phyloP scores from a whole-genome alignment of 2,797 vertebrate species.

The Sarcophilus harrisii region DNA sequence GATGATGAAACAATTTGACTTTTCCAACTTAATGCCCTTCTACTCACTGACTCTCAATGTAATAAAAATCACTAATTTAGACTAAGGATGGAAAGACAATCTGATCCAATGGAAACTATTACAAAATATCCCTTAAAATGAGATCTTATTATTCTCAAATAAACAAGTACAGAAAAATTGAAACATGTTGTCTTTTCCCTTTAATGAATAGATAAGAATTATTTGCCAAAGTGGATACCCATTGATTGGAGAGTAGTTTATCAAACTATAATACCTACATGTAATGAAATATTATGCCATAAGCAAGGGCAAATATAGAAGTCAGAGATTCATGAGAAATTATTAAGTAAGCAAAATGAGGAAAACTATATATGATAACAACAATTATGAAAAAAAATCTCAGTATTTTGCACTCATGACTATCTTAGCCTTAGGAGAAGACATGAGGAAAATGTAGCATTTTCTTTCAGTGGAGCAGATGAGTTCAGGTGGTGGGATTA shows the following conservation, averaged over 20 bases:
- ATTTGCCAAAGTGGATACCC: not conserved
- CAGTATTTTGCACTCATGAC: not conserved
- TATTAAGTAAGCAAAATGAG: not conserved
- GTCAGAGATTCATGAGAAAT: not conserved
- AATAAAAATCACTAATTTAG: not conserved
- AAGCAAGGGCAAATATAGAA: not conserved
- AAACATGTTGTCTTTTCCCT: not conserved
- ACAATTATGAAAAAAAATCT: not conserved
- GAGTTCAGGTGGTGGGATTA: no score
- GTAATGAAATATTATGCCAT: not conserved
- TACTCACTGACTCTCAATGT: not conserved
- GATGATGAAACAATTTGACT: not conserved
- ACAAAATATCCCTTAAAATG: not conserved
- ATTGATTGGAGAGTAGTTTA: not conserved
- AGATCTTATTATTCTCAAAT: not conserved
- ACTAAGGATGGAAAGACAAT: not conserved
- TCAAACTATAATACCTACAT: not conserved
- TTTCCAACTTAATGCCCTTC: not conserved
- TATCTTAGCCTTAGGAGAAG: not conserved
- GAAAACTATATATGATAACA: not conserved
- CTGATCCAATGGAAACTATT: not conserved
- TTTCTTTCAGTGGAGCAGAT: not conserved
- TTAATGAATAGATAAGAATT: not conserved
- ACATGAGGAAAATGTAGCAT: not conserved
- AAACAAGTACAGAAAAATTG: not conserved